Percentiles rank a stretch among this genome's conserved stretches.
These are phyloP conservation scores for Drosophila ercepeae DNA, from an alignment of 1,140 invertebrate genomes.

Conservation along the genomic window DNA sequence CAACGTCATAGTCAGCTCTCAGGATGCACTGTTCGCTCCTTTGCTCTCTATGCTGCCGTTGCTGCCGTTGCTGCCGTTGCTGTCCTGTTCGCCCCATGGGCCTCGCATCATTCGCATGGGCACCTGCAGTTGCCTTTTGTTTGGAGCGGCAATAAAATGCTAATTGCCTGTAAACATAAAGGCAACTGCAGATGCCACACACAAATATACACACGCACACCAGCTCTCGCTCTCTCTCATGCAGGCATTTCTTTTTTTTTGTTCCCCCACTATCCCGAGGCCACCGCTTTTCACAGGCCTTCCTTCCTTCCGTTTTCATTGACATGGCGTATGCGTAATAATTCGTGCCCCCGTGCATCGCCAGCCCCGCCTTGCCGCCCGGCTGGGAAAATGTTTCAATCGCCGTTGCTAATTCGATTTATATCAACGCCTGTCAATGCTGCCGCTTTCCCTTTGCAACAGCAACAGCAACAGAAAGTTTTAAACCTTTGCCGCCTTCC, in stretches of 20 bases:
- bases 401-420: slow-evolving; percentile 65
- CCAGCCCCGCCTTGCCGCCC: too few relatives aligned
- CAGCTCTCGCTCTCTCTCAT: neutral
- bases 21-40: neutral
- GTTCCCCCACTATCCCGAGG: slow-evolving; percentile 1
- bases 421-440: slow-evolving; percentile 69
- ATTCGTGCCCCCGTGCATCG: slow-evolving; percentile 27
- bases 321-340: slow-evolving; percentile 68
- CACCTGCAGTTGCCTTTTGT: slow-evolving; percentile 73
- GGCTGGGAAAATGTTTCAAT: slow-evolving; percentile 45
- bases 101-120: slow-evolving; percentile 57
- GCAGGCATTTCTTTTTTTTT: slow-evolving; percentile 21
- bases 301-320: slow-evolving; percentile 3
- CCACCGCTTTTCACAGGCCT: neutral
- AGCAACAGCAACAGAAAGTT: neutral
- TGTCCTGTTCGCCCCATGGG: neutral
- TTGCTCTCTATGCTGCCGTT: neutral
- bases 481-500: slow-evolving; percentile 1
- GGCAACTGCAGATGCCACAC: slow-evolving; percentile 56
- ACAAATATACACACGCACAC: slow-evolving; percentile 14
- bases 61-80: too few relatives aligned
- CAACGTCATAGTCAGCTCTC: slow-evolving; percentile 24
- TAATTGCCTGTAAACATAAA: slow-evolving; percentile 79
- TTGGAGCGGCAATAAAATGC: slow-evolving; percentile 73
- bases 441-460: slow-evolving; percentile 22